Conservation (phyloP, 2,888 invertebrate genomes). For the Drosophila yooni region DNA sequence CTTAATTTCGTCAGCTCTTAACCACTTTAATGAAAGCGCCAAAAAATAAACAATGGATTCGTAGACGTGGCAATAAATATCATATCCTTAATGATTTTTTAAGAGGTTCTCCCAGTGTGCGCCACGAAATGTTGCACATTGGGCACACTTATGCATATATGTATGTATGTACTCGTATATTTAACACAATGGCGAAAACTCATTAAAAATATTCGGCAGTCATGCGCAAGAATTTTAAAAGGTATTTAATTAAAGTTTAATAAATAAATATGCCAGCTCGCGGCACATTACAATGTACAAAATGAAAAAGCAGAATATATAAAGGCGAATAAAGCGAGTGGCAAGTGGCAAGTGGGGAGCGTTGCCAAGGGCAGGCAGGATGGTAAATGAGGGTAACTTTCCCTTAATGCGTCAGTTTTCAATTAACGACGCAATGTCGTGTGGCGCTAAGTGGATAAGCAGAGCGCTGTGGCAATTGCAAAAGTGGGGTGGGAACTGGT, state of each 20-base stretch:
- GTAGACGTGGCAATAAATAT: slow-evolving; percentile 9
- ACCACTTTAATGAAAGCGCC: not conserved
- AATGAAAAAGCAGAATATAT: slow-evolving; percentile 54
- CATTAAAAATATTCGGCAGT: slow-evolving; percentile 75
- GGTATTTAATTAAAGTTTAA: slow-evolving; percentile 79
- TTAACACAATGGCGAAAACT: slow-evolving; percentile 69
- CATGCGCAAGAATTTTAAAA: slow-evolving; percentile 72
- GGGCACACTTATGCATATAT: slow-evolving; percentile 4
- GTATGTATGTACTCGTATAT: slow-evolving; percentile 13
- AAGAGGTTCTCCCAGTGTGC: slow-evolving; percentile 43
- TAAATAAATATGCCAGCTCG: slow-evolving; percentile 57
- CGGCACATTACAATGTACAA: slow-evolving; percentile 51
- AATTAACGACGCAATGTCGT: slow-evolving; percentile 67
- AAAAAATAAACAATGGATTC: not conserved
- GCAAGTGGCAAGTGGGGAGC: not conserved
- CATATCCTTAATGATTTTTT: slow-evolving; percentile 40
- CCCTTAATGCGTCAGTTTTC: slow-evolving; percentile 75
- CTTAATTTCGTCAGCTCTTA: not conserved
- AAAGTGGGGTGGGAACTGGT: not conserved
- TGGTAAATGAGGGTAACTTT: slow-evolving; percentile 29
- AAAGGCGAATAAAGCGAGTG: slow-evolving; percentile 28
- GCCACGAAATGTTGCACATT: slow-evolving; percentile 41
- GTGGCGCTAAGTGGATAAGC: slow-evolving; percentile 72
- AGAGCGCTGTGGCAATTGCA: slow-evolving; percentile 11
- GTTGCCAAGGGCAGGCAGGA: not conserved